phyloP scores from a whole-genome alignment of 1,140 invertebrate genomes.

The Aphaenogaster rudis region DNA sequence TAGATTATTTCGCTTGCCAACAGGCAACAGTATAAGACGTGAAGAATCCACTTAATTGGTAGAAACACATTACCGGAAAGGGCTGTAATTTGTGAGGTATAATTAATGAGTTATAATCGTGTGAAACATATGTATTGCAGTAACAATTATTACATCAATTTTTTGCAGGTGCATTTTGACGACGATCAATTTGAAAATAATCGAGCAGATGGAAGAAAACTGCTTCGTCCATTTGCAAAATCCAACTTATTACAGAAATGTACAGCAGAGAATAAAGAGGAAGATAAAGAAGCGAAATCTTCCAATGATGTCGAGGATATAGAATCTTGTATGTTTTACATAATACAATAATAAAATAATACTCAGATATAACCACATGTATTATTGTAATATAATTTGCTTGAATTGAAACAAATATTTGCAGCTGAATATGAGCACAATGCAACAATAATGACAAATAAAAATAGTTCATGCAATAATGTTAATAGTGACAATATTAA shows the following conservation, averaged over 20 bases:
- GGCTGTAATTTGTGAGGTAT: constrained; percentile 18
- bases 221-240: background rate
- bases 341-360: background rate
- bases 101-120: constrained; percentile 24
- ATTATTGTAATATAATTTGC: no score
- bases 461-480: no score
- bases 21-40: background rate
- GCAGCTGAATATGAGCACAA: no score
- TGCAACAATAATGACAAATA: no score
- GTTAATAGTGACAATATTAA: no score
- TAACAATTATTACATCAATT: background rate
- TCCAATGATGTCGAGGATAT: background rate
- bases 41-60: background rate
- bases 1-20: background rate
- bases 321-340: background rate
- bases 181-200: background rate
- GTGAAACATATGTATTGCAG: background rate
- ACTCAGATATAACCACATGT: background rate
- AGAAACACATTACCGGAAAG: background rate
- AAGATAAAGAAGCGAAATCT: background rate
- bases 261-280: background rate
- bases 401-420: no score
- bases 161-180: background rate
- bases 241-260: background rate
- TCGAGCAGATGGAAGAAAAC: background rate